phyloP scores from a whole-genome alignment of 1,140 invertebrate genomes.

The Temnothorax longispinosus region DNA sequence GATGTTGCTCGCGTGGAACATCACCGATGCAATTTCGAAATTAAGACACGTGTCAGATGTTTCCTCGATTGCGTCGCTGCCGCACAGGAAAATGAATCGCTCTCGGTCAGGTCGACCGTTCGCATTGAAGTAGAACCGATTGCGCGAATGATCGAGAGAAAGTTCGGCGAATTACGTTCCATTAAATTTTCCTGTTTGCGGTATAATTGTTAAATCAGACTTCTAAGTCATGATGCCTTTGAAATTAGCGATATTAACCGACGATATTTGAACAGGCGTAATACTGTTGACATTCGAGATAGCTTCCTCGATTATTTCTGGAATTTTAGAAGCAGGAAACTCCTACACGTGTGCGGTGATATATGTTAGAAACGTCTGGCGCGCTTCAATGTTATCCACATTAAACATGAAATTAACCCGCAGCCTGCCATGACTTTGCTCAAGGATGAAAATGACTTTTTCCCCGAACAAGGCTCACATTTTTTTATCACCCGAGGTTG shows the following conservation, averaged over 20 bases:
- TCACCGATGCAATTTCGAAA: conserved; percentile 9
- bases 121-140: conserved; percentile 30
- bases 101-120: background rate
- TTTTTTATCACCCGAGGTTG: conserved; percentile 8
- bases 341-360: background rate
- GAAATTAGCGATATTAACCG: background rate
- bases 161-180: conserved; percentile 17
- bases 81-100: conserved; percentile 25
- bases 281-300: background rate
- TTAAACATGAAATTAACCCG: background rate
- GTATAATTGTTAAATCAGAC: background rate
- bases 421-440: background rate
- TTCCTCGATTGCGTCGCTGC: conserved; percentile 15
- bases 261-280: background rate
- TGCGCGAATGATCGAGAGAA: conserved; percentile 43
- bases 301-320: background rate
- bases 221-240: background rate
- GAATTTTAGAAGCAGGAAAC: conserved; percentile 8
- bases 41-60: conserved; percentile 32
- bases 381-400: conserved; percentile 6
- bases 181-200: background rate
- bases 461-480: conserved; percentile 1
- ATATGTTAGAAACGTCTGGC: background rate
- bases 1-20: background rate
- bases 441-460: conserved; percentile 27